These are phyloP conservation scores for Gorsachius goisagi DNA, from an alignment of 2,113 vertebrate genomes.

Conservation along the genomic window DNA sequence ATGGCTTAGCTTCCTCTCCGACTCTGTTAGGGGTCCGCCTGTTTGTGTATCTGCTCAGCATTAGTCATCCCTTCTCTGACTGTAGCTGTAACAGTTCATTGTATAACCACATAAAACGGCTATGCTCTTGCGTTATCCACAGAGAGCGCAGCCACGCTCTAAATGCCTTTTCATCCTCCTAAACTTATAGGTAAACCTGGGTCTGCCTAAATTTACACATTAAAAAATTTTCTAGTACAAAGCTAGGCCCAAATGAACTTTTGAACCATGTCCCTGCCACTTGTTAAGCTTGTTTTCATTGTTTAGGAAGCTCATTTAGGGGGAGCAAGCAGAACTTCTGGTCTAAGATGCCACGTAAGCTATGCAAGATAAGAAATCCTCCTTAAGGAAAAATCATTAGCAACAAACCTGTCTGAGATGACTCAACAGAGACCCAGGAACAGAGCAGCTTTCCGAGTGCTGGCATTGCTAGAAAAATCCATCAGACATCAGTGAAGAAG, in stretches of 20 bases:
- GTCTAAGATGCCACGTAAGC: not conserved
- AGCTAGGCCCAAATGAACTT: constrained; percentile 23
- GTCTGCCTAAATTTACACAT: not conserved
- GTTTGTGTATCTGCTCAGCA: not conserved
- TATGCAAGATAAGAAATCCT: not conserved
- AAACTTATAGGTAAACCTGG: not conserved
- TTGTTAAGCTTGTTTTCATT: not conserved
- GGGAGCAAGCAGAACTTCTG: constrained; percentile 17
- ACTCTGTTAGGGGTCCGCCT: not conserved
- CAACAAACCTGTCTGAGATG: not conserved
- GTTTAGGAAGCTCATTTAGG: not conserved
- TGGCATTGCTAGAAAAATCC: not conserved
- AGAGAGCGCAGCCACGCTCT: not conserved
- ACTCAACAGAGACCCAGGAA: not conserved
- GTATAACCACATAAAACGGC: not conserved
- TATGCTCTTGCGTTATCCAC: not conserved
- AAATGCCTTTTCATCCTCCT: not conserved
- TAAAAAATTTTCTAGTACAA: not conserved
- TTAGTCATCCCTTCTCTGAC: not conserved
- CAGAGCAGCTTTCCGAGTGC: not conserved
- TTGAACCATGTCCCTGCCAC: not conserved
- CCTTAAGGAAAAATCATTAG: not conserved
- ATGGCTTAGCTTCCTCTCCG: not conserved
- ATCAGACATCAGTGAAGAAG: not conserved
- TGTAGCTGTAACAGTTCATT: not conserved